phyloP scores from a whole-genome alignment of 2,888 invertebrate genomes.

The Hemicrepidius hirtus region DNA sequence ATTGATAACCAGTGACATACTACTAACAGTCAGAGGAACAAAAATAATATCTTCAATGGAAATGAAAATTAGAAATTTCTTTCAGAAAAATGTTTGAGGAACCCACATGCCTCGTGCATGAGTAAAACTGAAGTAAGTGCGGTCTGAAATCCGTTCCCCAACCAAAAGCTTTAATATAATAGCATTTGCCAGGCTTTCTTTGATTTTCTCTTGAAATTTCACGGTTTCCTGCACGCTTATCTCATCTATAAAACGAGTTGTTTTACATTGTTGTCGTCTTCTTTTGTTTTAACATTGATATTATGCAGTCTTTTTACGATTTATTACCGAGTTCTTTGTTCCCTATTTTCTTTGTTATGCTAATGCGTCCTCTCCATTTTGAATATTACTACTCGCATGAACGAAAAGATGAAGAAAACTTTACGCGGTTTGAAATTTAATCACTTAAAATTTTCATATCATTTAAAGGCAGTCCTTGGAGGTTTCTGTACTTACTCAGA shows the following conservation, averaged over 20 bases:
- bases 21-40: too few relatives aligned
- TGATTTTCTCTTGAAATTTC: not conserved
- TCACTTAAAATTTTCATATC: conserved; percentile 2
- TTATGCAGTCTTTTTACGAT: conserved; percentile 17
- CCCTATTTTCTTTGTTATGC: conserved; percentile 14
- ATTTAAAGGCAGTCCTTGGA: not conserved
- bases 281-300: conserved; percentile 20
- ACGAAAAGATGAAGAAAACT: not conserved
- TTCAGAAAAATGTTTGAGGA: too few relatives aligned
- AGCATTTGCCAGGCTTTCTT: not conserved
- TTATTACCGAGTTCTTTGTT: conserved; percentile 25
- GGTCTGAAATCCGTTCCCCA: too few relatives aligned
- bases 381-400: not conserved
- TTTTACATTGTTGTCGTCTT: not conserved
- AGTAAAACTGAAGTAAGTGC: too few relatives aligned
- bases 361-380: conserved; percentile 20
- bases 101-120: too few relatives aligned
- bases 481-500: too few relatives aligned
- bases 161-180: too few relatives aligned
- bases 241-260: not conserved
- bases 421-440: not conserved
- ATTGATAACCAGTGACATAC: too few relatives aligned
- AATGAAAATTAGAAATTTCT: too few relatives aligned
- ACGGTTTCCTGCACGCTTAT: not conserved
- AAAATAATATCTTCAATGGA: too few relatives aligned